Base-by-base conservation (phyloP, 64 coral and sea anemone genomes). In the Trachythela sp. region DNA sequence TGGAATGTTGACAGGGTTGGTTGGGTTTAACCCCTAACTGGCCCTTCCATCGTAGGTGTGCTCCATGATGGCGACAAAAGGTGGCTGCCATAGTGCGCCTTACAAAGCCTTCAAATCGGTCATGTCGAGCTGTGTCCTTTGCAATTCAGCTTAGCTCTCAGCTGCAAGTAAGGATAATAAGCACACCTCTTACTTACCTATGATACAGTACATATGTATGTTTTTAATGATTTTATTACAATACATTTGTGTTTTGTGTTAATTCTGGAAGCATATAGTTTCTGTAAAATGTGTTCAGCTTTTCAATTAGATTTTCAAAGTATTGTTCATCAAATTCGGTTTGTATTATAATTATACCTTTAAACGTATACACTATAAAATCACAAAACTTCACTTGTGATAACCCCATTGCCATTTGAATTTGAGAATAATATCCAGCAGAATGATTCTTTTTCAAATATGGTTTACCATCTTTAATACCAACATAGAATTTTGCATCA, bases 371-470 rank as follows among this genome's bases (percentile, higher is more conserved):
- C 48, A 89, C 87, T 18, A 80, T 59, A 34, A 83, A 75, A 89
- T 80, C 68, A 89, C 68, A 89, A 77, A 89, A 80, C 48, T 48
- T 89, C 48, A 59, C 87, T 75, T 48, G 64, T 89, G 70, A 89
- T 89, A 89, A 48, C 76, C 64, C 87, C 70, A 89, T 68, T 35
- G 84, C 49, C 37, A 49, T 85, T 91, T 91, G 84, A 54, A 91
- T 86, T 41, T 64, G 83, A 33, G 36, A 86, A 67, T 86, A 86
- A 30, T 72, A 72, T 72, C 68, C 68, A 72, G 33, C 56, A 71
- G 83, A 70, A 84, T 92, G 86, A 56, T 72, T 92, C 83, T 92
- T 92, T 48, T 84, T 88, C 77, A 88, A 50, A 68, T 92, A 52
- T 85, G 88, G 83, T 92, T 60, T 56, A 70, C 59, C 58, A 35